Evolutionary conservation across 2,888 invertebrate genomes (phyloP).

Genomic region (Euzetes globulus): DNA sequence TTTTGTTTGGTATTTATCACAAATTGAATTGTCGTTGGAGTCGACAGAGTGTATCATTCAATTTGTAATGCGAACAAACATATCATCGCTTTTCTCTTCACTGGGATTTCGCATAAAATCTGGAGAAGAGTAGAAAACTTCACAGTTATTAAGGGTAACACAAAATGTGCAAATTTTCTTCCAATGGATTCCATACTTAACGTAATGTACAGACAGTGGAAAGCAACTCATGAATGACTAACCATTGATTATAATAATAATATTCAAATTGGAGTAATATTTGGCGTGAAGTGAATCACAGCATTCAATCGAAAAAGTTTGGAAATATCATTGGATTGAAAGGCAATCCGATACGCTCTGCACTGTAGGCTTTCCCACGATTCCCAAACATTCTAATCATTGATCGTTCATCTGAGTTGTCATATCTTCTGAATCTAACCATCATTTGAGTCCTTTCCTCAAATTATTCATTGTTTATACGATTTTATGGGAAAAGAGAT

Average conservation of each 20-base stretch:
- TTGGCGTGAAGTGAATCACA: slow-evolving; percentile 28
- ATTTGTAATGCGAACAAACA: slow-evolving; percentile 26
- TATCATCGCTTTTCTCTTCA: neutral
- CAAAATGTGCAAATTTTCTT: slow-evolving; percentile 8
- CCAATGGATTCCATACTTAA: neutral
- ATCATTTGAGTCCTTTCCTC: too few species aligned
- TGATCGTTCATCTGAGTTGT: neutral
- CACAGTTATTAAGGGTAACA: neutral
- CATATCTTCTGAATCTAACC: neutral
- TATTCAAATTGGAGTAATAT: slow-evolving; percentile 11
- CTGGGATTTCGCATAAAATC: neutral
- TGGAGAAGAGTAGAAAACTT: slow-evolving; percentile 8
- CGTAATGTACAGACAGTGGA: neutral
- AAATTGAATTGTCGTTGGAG: slow-evolving; percentile 27
- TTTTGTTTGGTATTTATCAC: slow-evolving; percentile 11
- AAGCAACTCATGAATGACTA: slow-evolving; percentile 20
- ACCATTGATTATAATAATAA: slow-evolving; percentile 8
- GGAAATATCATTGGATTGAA: neutral
- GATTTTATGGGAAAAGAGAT: neutral
- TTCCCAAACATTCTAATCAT: neutral
- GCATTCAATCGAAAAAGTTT: neutral
- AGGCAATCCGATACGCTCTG: slow-evolving; percentile 17
- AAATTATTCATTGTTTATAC: neutral
- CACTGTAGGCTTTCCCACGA: slow-evolving; percentile 8
- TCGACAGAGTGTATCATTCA: slow-evolving; percentile 29